Evolutionary conservation across 2,113 vertebrate genomes (phyloP).

Genomic region (Orientallactaga bullata): DNA sequence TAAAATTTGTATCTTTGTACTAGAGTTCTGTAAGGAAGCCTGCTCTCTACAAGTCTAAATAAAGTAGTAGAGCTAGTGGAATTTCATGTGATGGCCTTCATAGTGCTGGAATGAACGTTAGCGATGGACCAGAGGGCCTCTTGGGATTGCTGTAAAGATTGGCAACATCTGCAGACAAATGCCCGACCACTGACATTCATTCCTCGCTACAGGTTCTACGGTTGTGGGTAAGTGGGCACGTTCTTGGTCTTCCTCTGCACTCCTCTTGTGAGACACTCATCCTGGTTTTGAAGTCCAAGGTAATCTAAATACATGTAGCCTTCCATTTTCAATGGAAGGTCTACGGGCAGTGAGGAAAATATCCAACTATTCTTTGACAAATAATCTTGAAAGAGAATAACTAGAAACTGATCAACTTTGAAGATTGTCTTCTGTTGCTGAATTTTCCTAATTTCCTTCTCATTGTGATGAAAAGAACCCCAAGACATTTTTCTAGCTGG

Average conservation of each 20-base stretch:
- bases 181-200: too few relatives aligned
- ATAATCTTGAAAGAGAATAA: background rate
- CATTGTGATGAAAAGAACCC: background rate
- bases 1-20: background rate
- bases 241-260: background rate
- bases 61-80: background rate
- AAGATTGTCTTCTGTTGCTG: background rate
- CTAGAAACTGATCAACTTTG: background rate
- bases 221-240: background rate
- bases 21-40: background rate
- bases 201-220: background rate
- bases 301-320: background rate
- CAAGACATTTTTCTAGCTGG: background rate
- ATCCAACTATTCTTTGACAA: background rate
- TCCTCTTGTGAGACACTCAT: background rate
- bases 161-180: too few relatives aligned
- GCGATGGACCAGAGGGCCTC: background rate
- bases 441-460: conserved; percentile 50
- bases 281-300: background rate
- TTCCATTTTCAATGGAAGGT: background rate
- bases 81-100: background rate
- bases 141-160: background rate
- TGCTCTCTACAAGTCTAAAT: background rate
- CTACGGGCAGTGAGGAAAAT: background rate
- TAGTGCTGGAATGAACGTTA: background rate